Base-by-base conservation (phyloP, 2,113 vertebrate species). In the Morone saxatilis region DNA sequence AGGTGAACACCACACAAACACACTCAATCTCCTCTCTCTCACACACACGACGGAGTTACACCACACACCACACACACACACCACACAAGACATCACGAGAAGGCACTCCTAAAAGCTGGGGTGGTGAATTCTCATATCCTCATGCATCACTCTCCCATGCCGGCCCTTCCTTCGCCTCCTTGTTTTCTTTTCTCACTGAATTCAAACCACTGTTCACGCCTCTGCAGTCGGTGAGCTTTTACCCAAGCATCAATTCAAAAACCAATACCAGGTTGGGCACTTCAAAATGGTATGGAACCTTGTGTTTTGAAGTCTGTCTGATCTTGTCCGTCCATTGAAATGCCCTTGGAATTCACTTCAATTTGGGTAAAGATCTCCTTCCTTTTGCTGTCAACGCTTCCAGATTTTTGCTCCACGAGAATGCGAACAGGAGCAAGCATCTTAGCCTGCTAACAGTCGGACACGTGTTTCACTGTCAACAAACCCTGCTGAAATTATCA, bases 81-180 rank as follows among this genome's bases (percentile, higher is more conserved):
- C 5, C 16, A 69, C 6, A 60, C 17, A 53, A 70, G 38, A 57
- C 7, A 53, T n/a, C 14, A 50, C 17, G 5, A 51, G 59, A 19
- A 53, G 11, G 57, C 74, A 45, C 60, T 45, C n/a, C 53, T 75
- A 75, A 85, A 81, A 67, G 70, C 62, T 59, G 50, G 54, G 71
- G 43, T 67, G 68, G 69, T 11, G 41, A 5, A 59, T n/a, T 73
- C 51, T 83, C 78, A 41, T 76, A 83, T 83, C n/a, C 59, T 75
- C 68, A 88, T 75, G 74, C 62, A 83, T 86, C 76, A 69, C 51
- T 85, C 66, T 86, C n/a, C 76, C 76, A n/a, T 25, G 38, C n/a
- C 69, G 78, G 66, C 80, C 76, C 45, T 78, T 63, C n/a, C 71
- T 59, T 70, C 5, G 1, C 62, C 76, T 12, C 36, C 40, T 71